phyloP scores from a whole-genome alignment of 2,888 invertebrate species.

The Mylabris sibirica region DNA sequence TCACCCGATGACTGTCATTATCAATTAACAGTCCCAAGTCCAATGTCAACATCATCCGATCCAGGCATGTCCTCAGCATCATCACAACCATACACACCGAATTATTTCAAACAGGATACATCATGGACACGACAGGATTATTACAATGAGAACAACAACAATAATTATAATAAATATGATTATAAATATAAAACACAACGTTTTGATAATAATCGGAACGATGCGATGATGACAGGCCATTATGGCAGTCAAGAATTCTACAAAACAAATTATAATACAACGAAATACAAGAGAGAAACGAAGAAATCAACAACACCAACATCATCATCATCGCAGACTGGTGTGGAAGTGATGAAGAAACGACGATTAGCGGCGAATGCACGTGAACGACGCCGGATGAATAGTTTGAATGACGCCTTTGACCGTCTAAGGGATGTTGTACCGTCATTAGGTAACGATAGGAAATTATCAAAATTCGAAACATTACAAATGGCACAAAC shows the following conservation, averaged over 20 bases:
- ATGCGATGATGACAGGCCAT: slow-evolving; percentile 38
- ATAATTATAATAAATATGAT: slow-evolving; percentile 53
- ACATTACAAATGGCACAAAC: slow-evolving; percentile 82
- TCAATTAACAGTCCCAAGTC: slow-evolving; percentile 52
- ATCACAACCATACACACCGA: slow-evolving; percentile 58
- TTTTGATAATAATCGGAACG: slow-evolving; percentile 31
- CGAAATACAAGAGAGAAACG: slow-evolving; percentile 37
- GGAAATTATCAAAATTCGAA: slow-evolving; percentile 78
- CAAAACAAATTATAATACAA: slow-evolving; percentile 38
- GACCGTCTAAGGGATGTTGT: slow-evolving; percentile 75
- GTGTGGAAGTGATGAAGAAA: slow-evolving; percentile 63
- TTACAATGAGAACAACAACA: slow-evolving; percentile 58
- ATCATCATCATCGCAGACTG: slow-evolving; percentile 42
- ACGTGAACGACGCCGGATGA: slow-evolving; percentile 76
- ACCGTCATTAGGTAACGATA: slow-evolving; percentile 73
- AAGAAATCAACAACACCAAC: slow-evolving; percentile 31
- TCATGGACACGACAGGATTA: slow-evolving; percentile 50
- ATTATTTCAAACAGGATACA: slow-evolving; percentile 50
- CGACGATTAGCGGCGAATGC: slow-evolving; percentile 76
- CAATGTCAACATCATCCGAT: slow-evolving; percentile 52
- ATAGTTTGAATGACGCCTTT: slow-evolving; percentile 77
- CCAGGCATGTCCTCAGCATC: slow-evolving; percentile 56
- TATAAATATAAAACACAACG: slow-evolving; percentile 46
- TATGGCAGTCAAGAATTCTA: slow-evolving; percentile 48
- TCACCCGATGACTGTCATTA: slow-evolving; percentile 55